Base-by-base conservation (phyloP, 2,888 invertebrate species). In the Drosophila mimica region DNA sequence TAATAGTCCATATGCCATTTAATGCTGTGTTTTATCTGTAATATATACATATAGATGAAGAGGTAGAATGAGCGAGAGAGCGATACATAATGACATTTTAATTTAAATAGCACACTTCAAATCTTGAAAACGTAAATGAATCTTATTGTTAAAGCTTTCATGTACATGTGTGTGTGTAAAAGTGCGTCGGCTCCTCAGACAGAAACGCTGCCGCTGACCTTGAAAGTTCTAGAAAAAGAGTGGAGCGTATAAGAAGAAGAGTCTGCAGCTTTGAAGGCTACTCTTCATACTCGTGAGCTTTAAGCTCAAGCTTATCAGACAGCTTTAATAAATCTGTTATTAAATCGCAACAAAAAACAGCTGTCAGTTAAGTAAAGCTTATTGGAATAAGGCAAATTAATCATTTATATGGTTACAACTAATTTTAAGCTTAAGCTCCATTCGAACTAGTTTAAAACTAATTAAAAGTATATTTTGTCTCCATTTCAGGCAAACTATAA, bases 1-100 rank as follows among this genome's bases (percentile, higher is more conserved):
- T 82, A 88, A 79, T 80, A 76, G 76, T 83, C 79, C 79, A 76
- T 69, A 81, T 82, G 82, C 80, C 91, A 89, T 81, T 83, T 81
- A 82, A 74, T 79, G 77, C 70, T 76, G 78, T 74, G 69, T 71
- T 87, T 69, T 77, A 84, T 84, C 85, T 85, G 88, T 85, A 88
- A 85, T 88, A 80, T 52, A 68, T 66, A 66, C 60, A 64, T 7
- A 54, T 36, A 36, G 15, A 59, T 9, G 38, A 46, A 52, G 34
- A 58, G 13, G 46, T 46, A 31, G 51, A 56, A 38, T 58, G 36
- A 52, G 64, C 66, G 54, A 13, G 34, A 34, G 30, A 56, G 64
- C 28, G 34, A 70, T 46, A 69, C 25, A 61, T 46, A 70, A 70
- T 76, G 66, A 61, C 69, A 75, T 76, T 85, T 84, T 81, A 87